These are phyloP conservation scores for Ornithorhynchus anatinus DNA, from an alignment of 2,113 vertebrate genomes.

Conservation along the genomic window DNA sequence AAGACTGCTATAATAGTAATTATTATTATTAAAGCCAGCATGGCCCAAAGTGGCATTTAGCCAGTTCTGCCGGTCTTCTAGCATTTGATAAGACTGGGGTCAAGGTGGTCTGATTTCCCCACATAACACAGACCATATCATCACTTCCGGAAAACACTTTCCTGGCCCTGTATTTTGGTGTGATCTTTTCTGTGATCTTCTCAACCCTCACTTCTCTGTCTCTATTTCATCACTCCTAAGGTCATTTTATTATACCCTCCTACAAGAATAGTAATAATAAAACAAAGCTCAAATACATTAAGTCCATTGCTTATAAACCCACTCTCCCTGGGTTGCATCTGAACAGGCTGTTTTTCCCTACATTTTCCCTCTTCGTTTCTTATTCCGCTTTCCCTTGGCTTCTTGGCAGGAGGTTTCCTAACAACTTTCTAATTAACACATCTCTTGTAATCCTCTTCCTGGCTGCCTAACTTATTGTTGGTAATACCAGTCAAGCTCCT, in stretches of 20 bases:
- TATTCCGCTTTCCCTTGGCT: constrained; percentile 19
- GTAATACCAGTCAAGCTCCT: constrained; percentile 28
- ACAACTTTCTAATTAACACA: constrained; percentile 24
- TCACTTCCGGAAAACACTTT: too few species aligned
- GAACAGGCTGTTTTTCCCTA: not conserved
- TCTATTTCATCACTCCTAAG: constrained; percentile 34
- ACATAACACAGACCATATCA: too few species aligned
- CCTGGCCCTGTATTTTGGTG: not conserved
- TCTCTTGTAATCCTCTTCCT: constrained; percentile 39
- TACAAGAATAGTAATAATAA: constrained; percentile 17
- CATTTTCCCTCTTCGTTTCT: constrained; percentile 20
- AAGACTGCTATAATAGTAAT: too few species aligned
- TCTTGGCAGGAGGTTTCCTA: constrained; percentile 32
- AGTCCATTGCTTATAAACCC: not conserved
- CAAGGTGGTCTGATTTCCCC: too few species aligned
- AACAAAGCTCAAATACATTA: not conserved
- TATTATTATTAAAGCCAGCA: too few species aligned
- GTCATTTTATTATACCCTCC: constrained; percentile 35
- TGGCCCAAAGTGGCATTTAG: too few species aligned
- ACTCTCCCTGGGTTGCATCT: not conserved
- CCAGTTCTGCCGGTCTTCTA: too few species aligned
- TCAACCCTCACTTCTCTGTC: not conserved
- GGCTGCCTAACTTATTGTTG: constrained; percentile 37
- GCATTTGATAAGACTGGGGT: too few species aligned
- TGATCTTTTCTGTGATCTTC: not conserved